Evolutionary conservation across 2,113 vertebrate genomes (phyloP).

Genomic region (Nanorana parkeri): DNA sequence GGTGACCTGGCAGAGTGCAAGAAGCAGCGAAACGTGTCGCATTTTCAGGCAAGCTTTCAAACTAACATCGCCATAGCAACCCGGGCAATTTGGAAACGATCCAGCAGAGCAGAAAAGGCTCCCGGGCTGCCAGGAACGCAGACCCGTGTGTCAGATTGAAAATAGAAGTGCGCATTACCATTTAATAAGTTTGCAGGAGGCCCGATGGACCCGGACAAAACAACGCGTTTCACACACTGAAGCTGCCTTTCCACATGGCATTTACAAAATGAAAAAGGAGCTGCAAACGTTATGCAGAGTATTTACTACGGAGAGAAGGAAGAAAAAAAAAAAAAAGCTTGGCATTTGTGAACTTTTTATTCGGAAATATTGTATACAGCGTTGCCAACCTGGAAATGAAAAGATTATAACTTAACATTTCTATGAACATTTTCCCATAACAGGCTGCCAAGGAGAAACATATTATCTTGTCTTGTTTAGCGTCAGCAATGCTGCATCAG

Average conservation of each 20-base stretch:
- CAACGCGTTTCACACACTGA: neutral
- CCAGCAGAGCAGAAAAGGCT: slow-evolving; percentile 59
- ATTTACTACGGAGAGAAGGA: neutral
- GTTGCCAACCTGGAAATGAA: no score
- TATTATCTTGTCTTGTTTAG: no score
- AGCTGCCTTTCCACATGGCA: neutral
- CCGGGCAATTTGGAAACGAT: slow-evolving; percentile 61
- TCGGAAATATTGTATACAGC: no score
- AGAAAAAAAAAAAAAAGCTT: no score
- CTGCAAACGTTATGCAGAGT: neutral
- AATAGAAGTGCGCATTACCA: slow-evolving; percentile 24
- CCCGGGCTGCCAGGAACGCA: slow-evolving; percentile 48
- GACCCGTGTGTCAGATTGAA: slow-evolving; percentile 31
- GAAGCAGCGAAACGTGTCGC: slow-evolving; percentile 1
- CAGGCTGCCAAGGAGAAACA: no score
- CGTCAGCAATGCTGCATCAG: no score
- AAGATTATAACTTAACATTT: no score
- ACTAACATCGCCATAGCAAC: slow-evolving; percentile 68
- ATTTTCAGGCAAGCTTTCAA: slow-evolving; percentile 47
- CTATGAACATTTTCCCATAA: no score
- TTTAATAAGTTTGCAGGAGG: slow-evolving; percentile 48
- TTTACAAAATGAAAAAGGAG: neutral
- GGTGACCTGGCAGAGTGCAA: slow-evolving; percentile 14
- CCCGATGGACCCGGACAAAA: neutral
- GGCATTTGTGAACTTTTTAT: no score